Conservation (phyloP, 2,888 invertebrate species). For the Lasioglossum leucozonium region DNA sequence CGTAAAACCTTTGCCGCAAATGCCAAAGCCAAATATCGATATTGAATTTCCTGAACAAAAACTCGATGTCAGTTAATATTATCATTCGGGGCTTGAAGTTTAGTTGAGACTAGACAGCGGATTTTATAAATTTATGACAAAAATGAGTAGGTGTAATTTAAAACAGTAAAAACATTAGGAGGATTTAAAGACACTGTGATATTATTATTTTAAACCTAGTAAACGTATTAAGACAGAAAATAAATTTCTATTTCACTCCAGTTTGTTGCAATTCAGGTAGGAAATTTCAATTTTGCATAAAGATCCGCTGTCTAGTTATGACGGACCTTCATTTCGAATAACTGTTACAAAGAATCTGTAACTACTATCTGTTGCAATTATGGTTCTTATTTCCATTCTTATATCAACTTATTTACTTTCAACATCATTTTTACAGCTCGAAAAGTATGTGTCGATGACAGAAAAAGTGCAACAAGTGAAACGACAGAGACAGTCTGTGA, state of each 20-base stretch:
- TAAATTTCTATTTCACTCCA: not conserved
- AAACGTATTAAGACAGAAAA: no score
- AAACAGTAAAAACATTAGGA: not conserved
- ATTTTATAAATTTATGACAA: not conserved
- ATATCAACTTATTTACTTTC: not conserved
- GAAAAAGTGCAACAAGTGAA: constrained; percentile 74
- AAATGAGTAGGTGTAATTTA: not conserved
- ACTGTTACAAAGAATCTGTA: no score
- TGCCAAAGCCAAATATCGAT: constrained; percentile 85
- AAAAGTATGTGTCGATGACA: constrained; percentile 72
- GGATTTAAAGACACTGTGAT: not conserved
- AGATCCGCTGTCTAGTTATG: not conserved
- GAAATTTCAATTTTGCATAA: not conserved
- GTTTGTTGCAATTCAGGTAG: not conserved
- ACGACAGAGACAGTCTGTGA: constrained; percentile 62
- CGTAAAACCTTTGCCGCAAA: constrained; percentile 84
- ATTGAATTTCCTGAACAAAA: constrained; percentile 87
- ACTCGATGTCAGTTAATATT: constrained; percentile 84
- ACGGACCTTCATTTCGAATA: not conserved
- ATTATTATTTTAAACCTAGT: no score
- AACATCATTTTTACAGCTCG: constrained; percentile 68
- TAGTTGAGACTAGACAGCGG: not conserved
- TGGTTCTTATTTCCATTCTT: no score
- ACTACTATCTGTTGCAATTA: no score
- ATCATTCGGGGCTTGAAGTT: not conserved